Conservation (phyloP, 37 sponge, comb jelly and placozoan species). For the Dysidea cf. avara region DNA sequence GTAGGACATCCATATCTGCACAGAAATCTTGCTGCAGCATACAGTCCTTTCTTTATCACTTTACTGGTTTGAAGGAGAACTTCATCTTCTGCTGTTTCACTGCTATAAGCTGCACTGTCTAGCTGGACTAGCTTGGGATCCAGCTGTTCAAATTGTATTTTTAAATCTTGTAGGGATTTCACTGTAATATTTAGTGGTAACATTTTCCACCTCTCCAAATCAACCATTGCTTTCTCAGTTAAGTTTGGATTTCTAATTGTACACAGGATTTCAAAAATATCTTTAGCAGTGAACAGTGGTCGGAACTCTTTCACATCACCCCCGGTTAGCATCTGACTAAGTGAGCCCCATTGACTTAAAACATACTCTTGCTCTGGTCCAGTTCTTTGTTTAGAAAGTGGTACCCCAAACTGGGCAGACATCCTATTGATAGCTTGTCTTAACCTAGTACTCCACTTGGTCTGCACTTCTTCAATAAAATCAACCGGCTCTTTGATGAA, state of each 20-base stretch:
- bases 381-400: slow-evolving; percentile 13
- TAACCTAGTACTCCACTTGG: slow-evolving; percentile 37
- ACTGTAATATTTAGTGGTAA: too few species aligned
- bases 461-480: slow-evolving; percentile 23
- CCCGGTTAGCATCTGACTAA: too few species aligned
- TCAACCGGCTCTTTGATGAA: slow-evolving; percentile 53
- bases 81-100: not conserved
- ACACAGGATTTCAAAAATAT: slow-evolving; percentile 33
- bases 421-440: slow-evolving; percentile 26
- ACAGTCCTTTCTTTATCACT: slow-evolving; percentile 37
- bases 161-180: slow-evolving; percentile 11
- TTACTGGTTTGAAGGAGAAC: not conserved
- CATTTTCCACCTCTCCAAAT: too few species aligned
- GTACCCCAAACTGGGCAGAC: slow-evolving; percentile 11
- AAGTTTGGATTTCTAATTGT: slow-evolving; percentile 38
- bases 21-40: slow-evolving; percentile 46
- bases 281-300: slow-evolving; percentile 53
- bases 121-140: too few species aligned
- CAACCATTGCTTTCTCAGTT: too few species aligned
- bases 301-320: not conserved
- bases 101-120: too few species aligned
- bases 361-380: too few species aligned
- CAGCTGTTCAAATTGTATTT: slow-evolving; percentile 10
- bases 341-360: too few species aligned
- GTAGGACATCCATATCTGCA: slow-evolving; percentile 62